Conservation (phyloP, 2,113 vertebrate species). For the Sclerurus mexicanus region DNA sequence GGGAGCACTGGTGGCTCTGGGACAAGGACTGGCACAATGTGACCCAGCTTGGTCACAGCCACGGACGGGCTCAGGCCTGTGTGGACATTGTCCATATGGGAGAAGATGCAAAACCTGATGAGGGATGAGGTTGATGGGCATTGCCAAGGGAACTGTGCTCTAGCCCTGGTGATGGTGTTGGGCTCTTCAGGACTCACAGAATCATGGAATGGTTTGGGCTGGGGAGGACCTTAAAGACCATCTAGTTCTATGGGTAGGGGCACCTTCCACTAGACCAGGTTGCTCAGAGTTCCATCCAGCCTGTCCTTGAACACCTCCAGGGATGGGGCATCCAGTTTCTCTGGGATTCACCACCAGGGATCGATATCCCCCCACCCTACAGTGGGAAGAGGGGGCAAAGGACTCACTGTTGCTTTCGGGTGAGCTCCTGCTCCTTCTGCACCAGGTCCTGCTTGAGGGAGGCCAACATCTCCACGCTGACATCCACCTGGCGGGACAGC, state of each 20-base stretch:
- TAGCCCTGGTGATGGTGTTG: not conserved
- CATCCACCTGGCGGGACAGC: constrained; percentile 95
- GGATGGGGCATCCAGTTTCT: not conserved
- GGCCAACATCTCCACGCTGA: constrained; percentile 97
- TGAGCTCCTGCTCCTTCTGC: constrained; percentile 96
- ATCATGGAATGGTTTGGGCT: not conserved
- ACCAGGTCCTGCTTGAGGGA: constrained; percentile 97
- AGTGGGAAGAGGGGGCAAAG: not conserved
- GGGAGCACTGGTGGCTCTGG: not conserved
- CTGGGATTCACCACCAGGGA: fast-evolving
- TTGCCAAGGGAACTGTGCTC: not conserved
- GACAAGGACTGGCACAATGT: not conserved
- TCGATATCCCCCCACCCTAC: fast-evolving
- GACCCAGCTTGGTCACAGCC: not conserved
- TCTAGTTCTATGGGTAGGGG: not conserved
- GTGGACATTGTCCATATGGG: fast-evolving
- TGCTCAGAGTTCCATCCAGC: not conserved
- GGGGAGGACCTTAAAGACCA: not conserved
- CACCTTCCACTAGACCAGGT: not conserved
- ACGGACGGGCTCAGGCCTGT: not conserved
- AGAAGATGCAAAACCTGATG: not conserved
- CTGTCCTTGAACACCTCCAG: not conserved
- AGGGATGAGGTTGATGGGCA: not conserved
- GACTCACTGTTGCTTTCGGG: constrained; percentile 96
- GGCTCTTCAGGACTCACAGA: not conserved